phyloP scores from a whole-genome alignment of 2,113 vertebrate genomes.

The Coturnix japonica region DNA sequence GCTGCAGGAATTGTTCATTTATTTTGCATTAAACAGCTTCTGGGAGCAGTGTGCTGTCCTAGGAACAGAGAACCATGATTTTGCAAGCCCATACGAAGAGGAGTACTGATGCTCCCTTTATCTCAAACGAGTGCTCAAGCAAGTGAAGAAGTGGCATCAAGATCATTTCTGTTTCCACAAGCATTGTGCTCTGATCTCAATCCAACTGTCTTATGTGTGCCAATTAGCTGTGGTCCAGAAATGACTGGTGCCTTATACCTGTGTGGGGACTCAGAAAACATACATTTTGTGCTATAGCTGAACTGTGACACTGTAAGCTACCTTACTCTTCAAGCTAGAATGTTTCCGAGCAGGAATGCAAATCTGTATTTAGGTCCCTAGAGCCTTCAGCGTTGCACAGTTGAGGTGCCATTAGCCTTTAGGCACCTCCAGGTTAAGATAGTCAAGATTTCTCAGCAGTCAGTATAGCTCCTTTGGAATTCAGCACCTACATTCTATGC shows the following conservation, averaged over 20 bases:
- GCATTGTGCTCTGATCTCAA: not conserved
- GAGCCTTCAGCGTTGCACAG: conserved; percentile 16
- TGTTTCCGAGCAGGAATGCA: conserved; percentile 30
- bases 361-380: conserved; percentile 49
- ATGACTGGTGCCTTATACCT: not conserved
- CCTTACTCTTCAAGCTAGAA: conserved; percentile 32
- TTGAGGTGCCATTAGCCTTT: conserved; percentile 60
- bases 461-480: conserved; percentile 4
- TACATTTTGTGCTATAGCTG: not conserved
- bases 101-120: not conserved
- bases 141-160: not conserved
- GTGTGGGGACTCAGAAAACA: not conserved
- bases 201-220: not conserved
- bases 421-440: conserved; percentile 55
- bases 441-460: conserved; percentile 54
- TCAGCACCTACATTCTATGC: not conserved
- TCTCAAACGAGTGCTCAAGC: not conserved
- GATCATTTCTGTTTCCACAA: not conserved
- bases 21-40: not conserved
- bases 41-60: not conserved
- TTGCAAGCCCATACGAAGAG: not conserved
- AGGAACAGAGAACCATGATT: not conserved
- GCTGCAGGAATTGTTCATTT: not conserved
- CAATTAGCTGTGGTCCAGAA: not conserved
- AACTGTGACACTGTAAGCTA: conserved; percentile 4